Base-by-base conservation (phyloP, 2,113 vertebrate genomes). In the Mesembrinibis cayennensis region DNA sequence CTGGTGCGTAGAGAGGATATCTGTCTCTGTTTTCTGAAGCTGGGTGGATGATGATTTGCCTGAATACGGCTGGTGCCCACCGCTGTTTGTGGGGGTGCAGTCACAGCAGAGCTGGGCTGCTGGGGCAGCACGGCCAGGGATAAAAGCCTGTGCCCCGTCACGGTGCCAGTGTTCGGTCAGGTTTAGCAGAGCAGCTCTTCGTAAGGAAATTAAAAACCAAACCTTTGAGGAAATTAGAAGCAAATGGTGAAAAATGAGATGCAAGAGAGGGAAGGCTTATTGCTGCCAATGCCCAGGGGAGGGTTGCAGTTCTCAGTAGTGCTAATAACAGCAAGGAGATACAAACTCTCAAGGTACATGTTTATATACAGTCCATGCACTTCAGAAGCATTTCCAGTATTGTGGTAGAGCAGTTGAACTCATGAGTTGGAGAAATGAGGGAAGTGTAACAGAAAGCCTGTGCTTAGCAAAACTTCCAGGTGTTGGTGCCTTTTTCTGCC, bases 281-380 rank as follows among this genome's bases (percentile, higher is more conserved):
- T 76, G 36, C 76, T 93, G 63, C 70, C 27, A 13, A 6, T 25
- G 66, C 45, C 81, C 7, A 7, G 27, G 36, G 66, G n/a, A 86
- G 40, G 42, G 18, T 0, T 76, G 58, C 18, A 20, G 49, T 32
- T 92, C 65, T 89, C 21, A 22, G 65, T 42, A 44, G 47, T 26
- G 70, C 65, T 82, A 9, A 9, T 26, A 18, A 16, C 47, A 89
- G 34, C n/a, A 58, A 16, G n/a, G 69, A 73, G 30, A 30, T 38
- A 16, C 4, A 89, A 1, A 36, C 30, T 56, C 26, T 26, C 18
- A 17, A 1, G 1, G 0, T 23, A 3, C 1, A 0, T 67, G 36
- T 77, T 82, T 56, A 7, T 59, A 4, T 9, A 27, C 21, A 16
- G 38, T 29, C 32, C 3, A 2, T 50, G 70, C 10, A 3, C 73